Evolutionary conservation across 2,797 vertebrate species (phyloP), one percentile per base, ranked within the genome.

Genomic region (Micropoecilia bifurca): DNA sequence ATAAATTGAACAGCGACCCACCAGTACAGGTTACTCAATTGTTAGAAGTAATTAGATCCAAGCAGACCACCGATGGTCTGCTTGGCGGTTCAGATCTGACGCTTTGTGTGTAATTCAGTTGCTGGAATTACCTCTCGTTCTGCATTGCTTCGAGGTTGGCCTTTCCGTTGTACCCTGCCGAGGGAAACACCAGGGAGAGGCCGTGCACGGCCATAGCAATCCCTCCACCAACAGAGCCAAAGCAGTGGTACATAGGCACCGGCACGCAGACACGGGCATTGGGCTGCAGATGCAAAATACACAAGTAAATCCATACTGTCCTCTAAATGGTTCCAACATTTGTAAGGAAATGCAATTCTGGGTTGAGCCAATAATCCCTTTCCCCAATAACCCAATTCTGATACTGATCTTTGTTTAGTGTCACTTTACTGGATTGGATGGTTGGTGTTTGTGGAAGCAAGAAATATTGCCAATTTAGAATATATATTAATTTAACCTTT

Each of bases 171-270:
- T 98, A 99, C 1, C 91, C 93, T 0, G 95, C 76, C 0, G 97
- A 97, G 0, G 97, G 94, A 80, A 96, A 97, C 85, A 98, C 47
- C 69, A 96, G 39, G 7, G 96, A 90, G 81, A 77, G 0, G 0
- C 98, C 97, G 0, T 98, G 94, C n/a, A 97, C 0, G 2, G 96
- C 87, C 96, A 96, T 96, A 41, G 94, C 83, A 59, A 99, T 80
- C 3, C 94, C 95, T 10, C 95, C 98, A 0, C 94, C 96, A 55
- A 99, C 97, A 0, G 96, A 98, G 0, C 96, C 97, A 80, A 99
- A 96, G 94, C 97, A 98, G 88, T 99, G 99, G 88, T 98, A 99
- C 80, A 99, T 33, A 0, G 99, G 99, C 0, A 95, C 90, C 0
- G 97, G 97, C 20, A 98, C 1, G 16, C 94, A 95, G 18, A 95